These are phyloP conservation scores for Ploceus nigricollis DNA, from an alignment of 2,113 vertebrate genomes.

Conservation along the genomic window DNA sequence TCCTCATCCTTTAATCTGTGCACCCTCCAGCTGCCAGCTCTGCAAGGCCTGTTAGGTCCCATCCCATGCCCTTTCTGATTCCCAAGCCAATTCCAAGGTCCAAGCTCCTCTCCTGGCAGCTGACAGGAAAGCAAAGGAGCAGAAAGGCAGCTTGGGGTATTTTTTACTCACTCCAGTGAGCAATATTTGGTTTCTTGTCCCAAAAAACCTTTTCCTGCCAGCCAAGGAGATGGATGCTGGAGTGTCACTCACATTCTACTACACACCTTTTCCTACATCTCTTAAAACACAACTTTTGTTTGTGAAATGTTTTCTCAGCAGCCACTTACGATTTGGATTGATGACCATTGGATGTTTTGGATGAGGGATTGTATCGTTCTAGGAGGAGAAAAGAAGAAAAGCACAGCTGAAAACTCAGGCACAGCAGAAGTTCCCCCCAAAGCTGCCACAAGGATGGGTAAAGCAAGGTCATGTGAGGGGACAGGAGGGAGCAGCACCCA, in stretches of 20 bases:
- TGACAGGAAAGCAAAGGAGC: neutral
- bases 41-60: neutral
- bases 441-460: neutral
- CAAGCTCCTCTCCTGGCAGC: neutral
- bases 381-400: neutral
- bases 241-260: neutral
- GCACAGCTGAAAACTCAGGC: neutral
- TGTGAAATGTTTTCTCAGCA: neutral
- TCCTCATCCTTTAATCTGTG: neutral
- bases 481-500: neutral
- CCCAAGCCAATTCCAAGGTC: neutral
- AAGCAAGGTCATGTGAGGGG: neutral
- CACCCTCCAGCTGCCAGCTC: neutral
- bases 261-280: neutral
- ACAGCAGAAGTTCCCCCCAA: neutral
- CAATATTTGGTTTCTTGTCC: neutral
- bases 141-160: neutral
- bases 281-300: accelerated
- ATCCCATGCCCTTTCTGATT: neutral
- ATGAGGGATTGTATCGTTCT: conserved; percentile 88
- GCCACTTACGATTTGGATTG: conserved; percentile 86
- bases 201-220: neutral
- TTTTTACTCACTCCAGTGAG: neutral
- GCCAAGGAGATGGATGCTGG: neutral
- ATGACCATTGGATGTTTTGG: conserved; percentile 89